Base-by-base conservation (phyloP, 2,888 invertebrate genomes). In the Melanostoma mellinum region DNA sequence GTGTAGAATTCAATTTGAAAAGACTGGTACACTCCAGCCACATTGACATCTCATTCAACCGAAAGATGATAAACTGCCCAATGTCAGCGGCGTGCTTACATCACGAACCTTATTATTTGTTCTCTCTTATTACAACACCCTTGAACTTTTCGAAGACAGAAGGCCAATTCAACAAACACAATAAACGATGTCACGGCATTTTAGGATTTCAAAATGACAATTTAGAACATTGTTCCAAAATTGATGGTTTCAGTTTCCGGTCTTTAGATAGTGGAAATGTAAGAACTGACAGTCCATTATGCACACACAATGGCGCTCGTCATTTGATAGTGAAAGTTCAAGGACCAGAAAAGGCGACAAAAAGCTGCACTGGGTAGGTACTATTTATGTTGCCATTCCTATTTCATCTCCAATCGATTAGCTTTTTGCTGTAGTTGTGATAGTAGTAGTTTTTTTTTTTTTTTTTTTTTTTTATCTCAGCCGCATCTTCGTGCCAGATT, bases 111-210 rank as follows among this genome's bases (percentile, higher is more conserved):
- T 20, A 20, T 20, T 20, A n/a, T 53, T 61, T 63, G 33, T 48
- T 44, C 5, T 55, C 4, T 53, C 44, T 48, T 56, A 65, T 56
- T 8, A 20, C 65, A 58, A 35, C 9, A 65, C 65, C 73, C 73
- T 65, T 65, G 73, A 74, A 55, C 73, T 74, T 65, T 65, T 48
- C 5, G 20, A 8, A 10, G 3, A 48, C 20, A 9, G 48, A 69
- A 69, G 46, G 68, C 58, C 69, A 40, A 38, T 30, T 53, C 8
- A 20, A 20, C 20, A 20, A 20, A 20, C 20, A 20, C 56, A 32
- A 53, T 44, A 60, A 56, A 74, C 67, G 65, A 74, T 65, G 65
- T 67, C 56, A 73, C 55, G 32, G 53, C 10, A 20, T 32, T 42
- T 42, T 10, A 36, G 20, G 20, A 20, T 20, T 9, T 1, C 10